phyloP scores from a whole-genome alignment of 2,888 invertebrate species.

The Torymus texanus region DNA sequence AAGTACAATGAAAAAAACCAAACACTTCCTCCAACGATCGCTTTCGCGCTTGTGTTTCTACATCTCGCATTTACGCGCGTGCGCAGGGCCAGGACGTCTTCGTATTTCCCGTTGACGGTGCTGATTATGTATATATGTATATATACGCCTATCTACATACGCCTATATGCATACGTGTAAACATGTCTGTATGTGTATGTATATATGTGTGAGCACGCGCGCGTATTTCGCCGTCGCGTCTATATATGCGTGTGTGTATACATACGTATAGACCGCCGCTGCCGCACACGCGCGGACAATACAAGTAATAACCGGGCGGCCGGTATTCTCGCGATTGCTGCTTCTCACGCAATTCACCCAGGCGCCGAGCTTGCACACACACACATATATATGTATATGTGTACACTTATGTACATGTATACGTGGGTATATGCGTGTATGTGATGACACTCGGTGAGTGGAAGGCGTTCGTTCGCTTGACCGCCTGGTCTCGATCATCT shows the following conservation, averaged over 20 bases:
- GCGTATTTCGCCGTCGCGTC: not conserved
- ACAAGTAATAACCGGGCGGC: slow-evolving; percentile 60
- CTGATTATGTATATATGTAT: slow-evolving; percentile 12
- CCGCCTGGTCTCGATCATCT: slow-evolving; percentile 10
- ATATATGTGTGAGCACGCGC: not conserved
- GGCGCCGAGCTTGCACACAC: slow-evolving; percentile 1
- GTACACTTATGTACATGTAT: not conserved
- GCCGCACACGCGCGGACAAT: slow-evolving; percentile 55
- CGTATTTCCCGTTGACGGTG: slow-evolving; percentile 3
- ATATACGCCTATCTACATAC: too few relatives aligned
- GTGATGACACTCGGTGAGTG: slow-evolving; percentile 8
- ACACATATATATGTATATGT: too few relatives aligned
- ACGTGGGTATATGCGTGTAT: not conserved
- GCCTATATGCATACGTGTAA: not conserved
- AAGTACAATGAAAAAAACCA: slow-evolving; percentile 23
- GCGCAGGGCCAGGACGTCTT: slow-evolving; percentile 22
- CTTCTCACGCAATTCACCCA: slow-evolving; percentile 61
- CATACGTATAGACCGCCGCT: not conserved
- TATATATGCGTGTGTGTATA: slow-evolving; percentile 27
- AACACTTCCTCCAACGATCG: slow-evolving; percentile 45
- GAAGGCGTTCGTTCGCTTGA: not conserved
- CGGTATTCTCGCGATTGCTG: slow-evolving; percentile 58
- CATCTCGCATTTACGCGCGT: slow-evolving; percentile 13
- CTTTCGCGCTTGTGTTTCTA: slow-evolving; percentile 20
- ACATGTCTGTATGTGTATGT: not conserved